phyloP scores from a whole-genome alignment of 2,888 invertebrate species.

The Dolichopus griseipennis region DNA sequence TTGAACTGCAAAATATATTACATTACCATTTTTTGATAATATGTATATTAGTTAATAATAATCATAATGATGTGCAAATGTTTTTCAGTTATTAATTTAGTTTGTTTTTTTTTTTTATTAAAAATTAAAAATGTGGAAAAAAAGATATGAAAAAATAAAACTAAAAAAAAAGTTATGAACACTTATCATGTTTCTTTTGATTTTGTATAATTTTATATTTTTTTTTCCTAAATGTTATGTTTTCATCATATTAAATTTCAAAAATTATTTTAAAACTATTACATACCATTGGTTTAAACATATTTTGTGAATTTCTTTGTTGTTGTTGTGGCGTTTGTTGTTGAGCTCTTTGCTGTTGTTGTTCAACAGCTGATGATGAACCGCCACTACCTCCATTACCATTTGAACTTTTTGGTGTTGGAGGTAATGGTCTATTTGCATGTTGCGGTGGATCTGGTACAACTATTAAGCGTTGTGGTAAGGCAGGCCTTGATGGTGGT shows the following conservation, averaged over 20 bases:
- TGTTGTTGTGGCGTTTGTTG: slow-evolving; percentile 53
- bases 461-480: slow-evolving; percentile 84
- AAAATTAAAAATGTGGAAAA: slow-evolving; percentile 18
- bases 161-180: not conserved
- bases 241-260: slow-evolving; percentile 14
- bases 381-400: slow-evolving; percentile 27
- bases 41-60: too few species aligned
- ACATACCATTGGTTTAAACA: slow-evolving; percentile 81
- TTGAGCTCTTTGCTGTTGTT: slow-evolving; percentile 37
- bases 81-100: too few species aligned
- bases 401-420: slow-evolving; percentile 65
- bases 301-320: slow-evolving; percentile 73
- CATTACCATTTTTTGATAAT: too few species aligned
- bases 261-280: slow-evolving; percentile 13
- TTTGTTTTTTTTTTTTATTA: not conserved
- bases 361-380: slow-evolving; percentile 24
- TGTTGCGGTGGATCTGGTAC: slow-evolving; percentile 75
- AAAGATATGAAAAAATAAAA: not conserved
- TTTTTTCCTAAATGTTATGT: too few species aligned
- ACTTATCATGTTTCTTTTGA: too few species aligned
- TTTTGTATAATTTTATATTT: too few species aligned
- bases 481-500: slow-evolving; percentile 77
- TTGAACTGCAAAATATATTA: too few species aligned
- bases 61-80: too few species aligned
- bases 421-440: slow-evolving; percentile 64